Base-by-base conservation (phyloP, 1,140 invertebrate genomes). In the Ridgeia piscesae region DNA sequence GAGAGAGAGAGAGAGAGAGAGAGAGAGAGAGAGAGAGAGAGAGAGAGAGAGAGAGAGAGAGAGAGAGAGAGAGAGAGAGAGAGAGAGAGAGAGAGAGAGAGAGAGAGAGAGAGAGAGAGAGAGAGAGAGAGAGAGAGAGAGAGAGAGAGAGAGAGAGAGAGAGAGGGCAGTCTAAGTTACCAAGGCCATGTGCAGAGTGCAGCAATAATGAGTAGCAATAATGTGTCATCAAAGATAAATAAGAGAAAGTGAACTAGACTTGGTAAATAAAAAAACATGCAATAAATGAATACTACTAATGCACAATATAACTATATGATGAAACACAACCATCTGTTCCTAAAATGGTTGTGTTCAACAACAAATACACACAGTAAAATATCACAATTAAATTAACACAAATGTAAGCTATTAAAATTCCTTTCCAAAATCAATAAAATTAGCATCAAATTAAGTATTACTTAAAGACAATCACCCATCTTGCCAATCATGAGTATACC, bases 41-140 rank as follows among this genome's bases (percentile, higher is more conserved):
- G 31, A 33, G 91, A 89, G 89, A 35, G 91, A 91, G 50, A 89
- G 92, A 89, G 91, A 91, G 89, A 89, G 92, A 92, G 89, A 92
- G 92, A 42, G 93, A 77, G 90, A 89, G 92, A 92, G 93, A 92
- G 93, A 92, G 92, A 93, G 92, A 89, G 89, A 77, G 91, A 89
- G 93, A 91, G 92, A 35, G 91, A 91, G 92, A 91, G 58, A 91
- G 48, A 77, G 88, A 33, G 34, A 91, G 93, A 88, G 35, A 92
- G 89, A 93, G 90, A 93, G 93, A 93, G 92, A 89, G 35, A 93
- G 92, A 89, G 90, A 42, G 91, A 77, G 91, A 93, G 35, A 89
- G 34, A 91, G 33, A 89, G n/a, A 92, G 77, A 91, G 89, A 91
- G 92, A 93, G 88, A 92, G 91, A 92, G 93, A 93, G 34, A 91